phyloP scores from a whole-genome alignment of 2,113 vertebrate genomes.

The Malurus elegans region DNA sequence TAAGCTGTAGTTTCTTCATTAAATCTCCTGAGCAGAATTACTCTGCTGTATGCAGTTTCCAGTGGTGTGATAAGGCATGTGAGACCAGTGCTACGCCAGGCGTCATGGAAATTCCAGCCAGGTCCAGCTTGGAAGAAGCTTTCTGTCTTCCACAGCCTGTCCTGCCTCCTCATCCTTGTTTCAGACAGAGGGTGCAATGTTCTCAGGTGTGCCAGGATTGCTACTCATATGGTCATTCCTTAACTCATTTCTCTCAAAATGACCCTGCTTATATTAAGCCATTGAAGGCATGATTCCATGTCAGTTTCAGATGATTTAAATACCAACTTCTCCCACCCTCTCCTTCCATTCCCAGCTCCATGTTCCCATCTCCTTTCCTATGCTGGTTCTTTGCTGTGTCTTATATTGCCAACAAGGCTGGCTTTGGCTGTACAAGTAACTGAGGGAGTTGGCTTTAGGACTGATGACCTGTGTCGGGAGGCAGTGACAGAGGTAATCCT shows the following conservation, averaged over 20 bases:
- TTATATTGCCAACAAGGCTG: rapidly evolving
- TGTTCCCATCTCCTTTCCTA: neutral
- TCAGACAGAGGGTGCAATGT: neutral
- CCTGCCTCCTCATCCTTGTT: neutral
- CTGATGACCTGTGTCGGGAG: rapidly evolving
- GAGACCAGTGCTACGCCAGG: neutral
- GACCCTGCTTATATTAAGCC: neutral
- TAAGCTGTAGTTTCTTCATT: neutral
- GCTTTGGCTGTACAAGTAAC: neutral
- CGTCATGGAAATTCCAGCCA: neutral
- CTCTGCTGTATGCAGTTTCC: neutral
- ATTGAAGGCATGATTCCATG: neutral
- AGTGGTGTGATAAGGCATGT: neutral
- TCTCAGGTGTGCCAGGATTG: neutral
- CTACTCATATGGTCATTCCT: neutral
- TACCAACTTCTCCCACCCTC: neutral
- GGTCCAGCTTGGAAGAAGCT: neutral
- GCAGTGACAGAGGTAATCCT: neutral
- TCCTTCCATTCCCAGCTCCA: neutral
- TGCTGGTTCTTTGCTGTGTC: rapidly evolving
- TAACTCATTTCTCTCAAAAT: neutral
- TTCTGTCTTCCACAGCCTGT: neutral
- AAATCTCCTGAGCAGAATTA: neutral
- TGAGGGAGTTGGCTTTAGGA: neutral
- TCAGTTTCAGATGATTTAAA: neutral